phyloP scores from a whole-genome alignment of 2,888 invertebrate genomes.

The Meta bourneti region DNA sequence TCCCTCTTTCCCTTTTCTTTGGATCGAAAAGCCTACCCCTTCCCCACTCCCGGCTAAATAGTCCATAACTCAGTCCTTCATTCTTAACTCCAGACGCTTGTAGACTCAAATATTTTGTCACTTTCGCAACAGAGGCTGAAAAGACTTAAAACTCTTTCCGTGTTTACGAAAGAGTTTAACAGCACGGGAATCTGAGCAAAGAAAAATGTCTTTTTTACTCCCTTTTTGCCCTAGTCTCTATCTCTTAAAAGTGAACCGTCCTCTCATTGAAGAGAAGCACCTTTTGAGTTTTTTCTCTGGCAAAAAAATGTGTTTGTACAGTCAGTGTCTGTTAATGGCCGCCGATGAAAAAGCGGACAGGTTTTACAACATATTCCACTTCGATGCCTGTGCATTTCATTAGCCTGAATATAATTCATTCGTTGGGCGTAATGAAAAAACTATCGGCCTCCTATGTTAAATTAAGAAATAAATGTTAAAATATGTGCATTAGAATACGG shows the following conservation, averaged over 20 bases:
- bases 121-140: slow-evolving; percentile 38
- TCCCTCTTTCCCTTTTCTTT: slow-evolving; percentile 9
- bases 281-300: slow-evolving; percentile 1
- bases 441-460: too few relatives aligned
- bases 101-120: slow-evolving; percentile 69
- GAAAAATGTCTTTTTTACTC: slow-evolving; percentile 22
- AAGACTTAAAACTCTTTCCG: slow-evolving; percentile 69
- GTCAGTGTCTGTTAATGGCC: not conserved
- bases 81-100: slow-evolving; percentile 23
- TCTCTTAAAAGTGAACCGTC: slow-evolving; percentile 7
- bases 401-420: too few relatives aligned
- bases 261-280: not conserved
- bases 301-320: not conserved
- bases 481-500: too few relatives aligned
- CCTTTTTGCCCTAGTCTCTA: not conserved
- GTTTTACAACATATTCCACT: not conserved
- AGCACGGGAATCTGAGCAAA: slow-evolving; percentile 15
- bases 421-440: too few relatives aligned
- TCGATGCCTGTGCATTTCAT: too few relatives aligned
- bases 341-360: not conserved
- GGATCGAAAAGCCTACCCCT: slow-evolving; percentile 35
- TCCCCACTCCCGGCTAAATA: slow-evolving; percentile 34
- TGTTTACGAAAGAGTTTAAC: slow-evolving; percentile 69
- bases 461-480: too few relatives aligned
- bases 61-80: slow-evolving; percentile 63